Conservation (phyloP, 2,797 vertebrate genomes). For the Psittacula echo region DNA sequence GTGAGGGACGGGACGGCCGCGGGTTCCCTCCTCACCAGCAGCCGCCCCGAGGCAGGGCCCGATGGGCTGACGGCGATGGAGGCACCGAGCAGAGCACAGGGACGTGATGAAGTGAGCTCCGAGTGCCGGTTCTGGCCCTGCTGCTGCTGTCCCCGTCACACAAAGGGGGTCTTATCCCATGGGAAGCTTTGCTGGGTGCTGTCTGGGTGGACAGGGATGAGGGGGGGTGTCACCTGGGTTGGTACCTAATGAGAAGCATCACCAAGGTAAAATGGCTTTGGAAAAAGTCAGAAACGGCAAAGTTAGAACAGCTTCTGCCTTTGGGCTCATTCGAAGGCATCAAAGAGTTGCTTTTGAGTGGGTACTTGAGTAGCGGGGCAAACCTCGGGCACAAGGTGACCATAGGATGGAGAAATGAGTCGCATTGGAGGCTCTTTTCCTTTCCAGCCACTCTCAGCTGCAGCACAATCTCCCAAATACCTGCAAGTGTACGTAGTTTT, state of each 20-base stretch:
- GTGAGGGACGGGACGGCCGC: background rate
- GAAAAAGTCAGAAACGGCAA: background rate
- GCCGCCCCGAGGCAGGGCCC: background rate
- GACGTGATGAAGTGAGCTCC: background rate
- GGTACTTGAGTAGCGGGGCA: background rate
- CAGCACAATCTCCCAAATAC: background rate
- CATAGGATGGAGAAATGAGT: background rate
- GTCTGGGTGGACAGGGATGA: background rate
- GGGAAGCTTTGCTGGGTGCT: background rate
- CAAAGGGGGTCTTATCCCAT: background rate
- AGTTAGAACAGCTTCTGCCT: accelerated
- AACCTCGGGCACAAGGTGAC: background rate
- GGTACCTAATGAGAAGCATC: accelerated
- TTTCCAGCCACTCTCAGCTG: background rate
- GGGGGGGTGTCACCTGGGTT: accelerated
- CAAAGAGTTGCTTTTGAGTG: accelerated
- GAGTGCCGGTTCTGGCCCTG: accelerated
- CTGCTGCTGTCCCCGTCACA: accelerated
- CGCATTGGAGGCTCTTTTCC: background rate
- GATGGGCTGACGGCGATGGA: background rate
- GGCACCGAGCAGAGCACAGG: accelerated
- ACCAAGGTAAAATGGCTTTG: too few species aligned
- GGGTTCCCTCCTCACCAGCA: background rate
- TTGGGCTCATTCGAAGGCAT: accelerated
- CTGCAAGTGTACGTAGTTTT: slow-evolving; percentile 60